phyloP scores from a whole-genome alignment of 2,888 invertebrate species.

The Pyrrhia umbra region DNA sequence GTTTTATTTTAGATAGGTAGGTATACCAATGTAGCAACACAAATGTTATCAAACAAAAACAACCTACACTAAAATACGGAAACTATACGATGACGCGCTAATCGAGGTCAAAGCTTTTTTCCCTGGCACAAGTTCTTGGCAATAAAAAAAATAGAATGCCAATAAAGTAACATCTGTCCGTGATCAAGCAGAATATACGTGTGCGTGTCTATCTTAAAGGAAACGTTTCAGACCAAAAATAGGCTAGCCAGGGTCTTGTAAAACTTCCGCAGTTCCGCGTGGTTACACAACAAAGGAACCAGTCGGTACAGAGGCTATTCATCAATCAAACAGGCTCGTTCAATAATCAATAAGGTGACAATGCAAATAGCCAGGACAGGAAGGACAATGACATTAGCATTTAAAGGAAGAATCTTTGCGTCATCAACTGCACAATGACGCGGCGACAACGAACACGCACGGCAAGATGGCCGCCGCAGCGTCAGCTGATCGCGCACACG shows the following conservation, averaged over 20 bases:
- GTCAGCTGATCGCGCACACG: slow-evolving; percentile 89
- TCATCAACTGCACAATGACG: slow-evolving; percentile 86
- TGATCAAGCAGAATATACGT: slow-evolving; percentile 57
- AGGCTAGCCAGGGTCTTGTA: slow-evolving; percentile 83
- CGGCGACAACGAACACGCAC: slow-evolving; percentile 82
- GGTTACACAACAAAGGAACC: slow-evolving; percentile 76
- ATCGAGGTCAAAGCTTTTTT: slow-evolving; percentile 76
- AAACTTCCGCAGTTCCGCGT: slow-evolving; percentile 84
- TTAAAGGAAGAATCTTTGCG: slow-evolving; percentile 81
- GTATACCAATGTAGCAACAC: slow-evolving; percentile 11
- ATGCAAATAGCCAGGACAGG: slow-evolving; percentile 68
- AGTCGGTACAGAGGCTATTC: slow-evolving; percentile 54
- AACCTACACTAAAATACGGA: slow-evolving; percentile 70
- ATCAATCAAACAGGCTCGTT: slow-evolving; percentile 54
- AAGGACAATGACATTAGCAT: slow-evolving; percentile 87
- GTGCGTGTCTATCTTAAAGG: slow-evolving; percentile 71
- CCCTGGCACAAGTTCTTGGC: slow-evolving; percentile 65
- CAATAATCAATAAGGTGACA: slow-evolving; percentile 68
- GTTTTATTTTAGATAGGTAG: slow-evolving; percentile 20
- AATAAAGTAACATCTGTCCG: slow-evolving; percentile 59
- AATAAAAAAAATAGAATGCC: slow-evolving; percentile 62
- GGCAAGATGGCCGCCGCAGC: slow-evolving; percentile 87
- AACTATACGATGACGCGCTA: slow-evolving; percentile 64
- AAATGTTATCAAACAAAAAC: slow-evolving; percentile 68
- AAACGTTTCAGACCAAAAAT: slow-evolving; percentile 85